phyloP scores from a whole-genome alignment of 2,113 vertebrate species.

The Irena cyanogastra region DNA sequence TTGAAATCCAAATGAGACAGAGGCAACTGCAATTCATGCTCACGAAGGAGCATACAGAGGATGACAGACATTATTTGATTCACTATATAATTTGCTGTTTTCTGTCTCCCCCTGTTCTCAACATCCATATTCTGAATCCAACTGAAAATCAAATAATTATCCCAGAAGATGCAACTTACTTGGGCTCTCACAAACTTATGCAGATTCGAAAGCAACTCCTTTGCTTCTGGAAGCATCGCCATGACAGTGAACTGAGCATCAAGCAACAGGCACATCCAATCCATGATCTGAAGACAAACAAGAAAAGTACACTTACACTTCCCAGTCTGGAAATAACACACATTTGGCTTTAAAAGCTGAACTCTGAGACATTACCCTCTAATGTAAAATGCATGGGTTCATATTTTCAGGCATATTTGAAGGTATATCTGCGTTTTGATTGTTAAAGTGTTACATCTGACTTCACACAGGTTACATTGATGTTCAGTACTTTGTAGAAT shows the following conservation, averaged over 20 bases:
- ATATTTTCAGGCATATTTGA: not conserved
- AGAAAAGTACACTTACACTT: not conserved
- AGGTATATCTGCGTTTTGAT: not conserved
- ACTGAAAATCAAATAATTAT: not conserved
- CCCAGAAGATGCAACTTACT: slow-evolving; percentile 71
- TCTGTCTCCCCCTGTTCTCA: not conserved
- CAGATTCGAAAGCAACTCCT: slow-evolving; percentile 78
- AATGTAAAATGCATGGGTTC: not conserved
- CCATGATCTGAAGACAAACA: slow-evolving; percentile 80
- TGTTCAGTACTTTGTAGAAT: not conserved
- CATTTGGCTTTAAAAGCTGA: not conserved
- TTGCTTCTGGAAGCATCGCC: slow-evolving; percentile 89
- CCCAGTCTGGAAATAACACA: not conserved
- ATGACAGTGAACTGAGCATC: slow-evolving; percentile 93
- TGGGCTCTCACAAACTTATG: slow-evolving; percentile 87
- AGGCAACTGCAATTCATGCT: not conserved
- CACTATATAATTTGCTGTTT: not conserved
- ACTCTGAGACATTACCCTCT: not conserved
- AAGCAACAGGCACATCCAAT: slow-evolving; percentile 91
- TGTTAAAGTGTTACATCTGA: not conserved
- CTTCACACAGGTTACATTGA: not conserved
- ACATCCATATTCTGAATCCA: not conserved
- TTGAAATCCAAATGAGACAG: not conserved
- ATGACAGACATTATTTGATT: not conserved
- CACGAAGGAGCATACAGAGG: not conserved